Evolutionary conservation across 1,140 invertebrate species (phyloP).

Genomic region (Paraescarpia echinospica): DNA sequence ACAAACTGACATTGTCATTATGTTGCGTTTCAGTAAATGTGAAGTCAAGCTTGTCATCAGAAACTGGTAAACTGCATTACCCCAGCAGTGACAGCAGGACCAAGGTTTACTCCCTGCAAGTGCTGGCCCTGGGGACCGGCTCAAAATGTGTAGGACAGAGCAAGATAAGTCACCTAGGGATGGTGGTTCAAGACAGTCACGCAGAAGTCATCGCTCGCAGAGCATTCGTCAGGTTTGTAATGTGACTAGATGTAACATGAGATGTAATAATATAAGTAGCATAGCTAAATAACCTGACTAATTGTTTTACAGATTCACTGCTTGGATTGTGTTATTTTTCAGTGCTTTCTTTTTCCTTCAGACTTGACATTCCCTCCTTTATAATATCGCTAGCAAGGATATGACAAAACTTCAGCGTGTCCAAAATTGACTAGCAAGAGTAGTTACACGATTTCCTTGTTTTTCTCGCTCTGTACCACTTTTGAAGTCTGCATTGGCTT

Average conservation of each 20-base stretch:
- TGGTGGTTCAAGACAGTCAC: conserved; percentile 84
- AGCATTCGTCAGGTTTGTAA: conserved; percentile 77
- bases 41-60: not conserved
- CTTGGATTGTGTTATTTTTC: too few relatives aligned
- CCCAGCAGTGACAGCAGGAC: not conserved
- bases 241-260: conserved; percentile 66
- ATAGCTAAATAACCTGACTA: not conserved
- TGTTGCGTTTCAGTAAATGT: conserved; percentile 5
- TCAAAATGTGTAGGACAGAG: conserved; percentile 84
- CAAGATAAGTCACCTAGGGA: conserved; percentile 64
- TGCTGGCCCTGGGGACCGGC: conserved; percentile 82
- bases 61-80: not conserved
- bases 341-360: too few relatives aligned
- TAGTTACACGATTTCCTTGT: too few relatives aligned
- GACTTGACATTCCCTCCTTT: too few relatives aligned
- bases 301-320: too few relatives aligned
- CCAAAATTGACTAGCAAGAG: too few relatives aligned
- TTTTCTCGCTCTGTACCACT: too few relatives aligned
- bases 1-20: conserved; percentile 10
- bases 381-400: too few relatives aligned
- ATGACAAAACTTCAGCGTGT: too few relatives aligned
- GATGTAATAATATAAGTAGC: conserved; percentile 55
- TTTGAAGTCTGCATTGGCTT: too few relatives aligned
- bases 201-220: conserved; percentile 85
- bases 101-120: conserved; percentile 55